Evolutionary conservation across 2,113 vertebrate genomes (phyloP).

Genomic region (Himantopus leucocephalus): DNA sequence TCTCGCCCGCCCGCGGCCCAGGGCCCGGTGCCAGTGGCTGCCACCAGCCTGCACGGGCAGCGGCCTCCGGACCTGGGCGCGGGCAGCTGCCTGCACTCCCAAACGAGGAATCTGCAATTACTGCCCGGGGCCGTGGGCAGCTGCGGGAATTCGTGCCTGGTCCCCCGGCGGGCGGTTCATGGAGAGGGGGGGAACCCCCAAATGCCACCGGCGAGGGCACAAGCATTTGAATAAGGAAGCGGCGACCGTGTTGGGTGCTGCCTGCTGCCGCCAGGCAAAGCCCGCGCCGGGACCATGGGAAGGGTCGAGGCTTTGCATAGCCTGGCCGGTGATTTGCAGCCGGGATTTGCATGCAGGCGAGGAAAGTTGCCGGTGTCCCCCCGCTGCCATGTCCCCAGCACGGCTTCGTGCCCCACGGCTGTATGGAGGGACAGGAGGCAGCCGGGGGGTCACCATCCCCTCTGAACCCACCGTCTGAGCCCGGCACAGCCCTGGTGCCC

Average conservation of each 20-base stretch:
- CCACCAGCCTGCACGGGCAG: neutral
- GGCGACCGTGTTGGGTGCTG: rapidly evolving
- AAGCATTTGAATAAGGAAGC: neutral
- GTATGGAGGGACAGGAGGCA: neutral
- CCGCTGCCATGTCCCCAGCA: rapidly evolving
- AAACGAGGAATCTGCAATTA: neutral
- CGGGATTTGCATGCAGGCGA: neutral
- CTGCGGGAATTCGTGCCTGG: neutral
- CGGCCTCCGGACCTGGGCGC: neutral
- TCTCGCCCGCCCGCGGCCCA: neutral
- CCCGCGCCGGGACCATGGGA: rapidly evolving
- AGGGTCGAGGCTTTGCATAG: neutral
- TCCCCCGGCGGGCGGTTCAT: neutral
- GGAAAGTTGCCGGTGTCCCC: neutral
- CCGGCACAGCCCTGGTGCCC: no score
- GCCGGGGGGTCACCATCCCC: neutral
- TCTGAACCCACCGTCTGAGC: neutral
- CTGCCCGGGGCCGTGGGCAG: neutral
- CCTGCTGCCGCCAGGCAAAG: neutral
- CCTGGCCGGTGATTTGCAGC: neutral
- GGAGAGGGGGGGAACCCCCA: neutral
- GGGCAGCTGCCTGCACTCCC: neutral
- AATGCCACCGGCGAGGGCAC: neutral
- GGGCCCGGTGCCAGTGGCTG: conserved; percentile 5
- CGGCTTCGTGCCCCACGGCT: neutral